Base-by-base conservation (phyloP, 2,888 invertebrate species). In the Drosophila cognata region DNA sequence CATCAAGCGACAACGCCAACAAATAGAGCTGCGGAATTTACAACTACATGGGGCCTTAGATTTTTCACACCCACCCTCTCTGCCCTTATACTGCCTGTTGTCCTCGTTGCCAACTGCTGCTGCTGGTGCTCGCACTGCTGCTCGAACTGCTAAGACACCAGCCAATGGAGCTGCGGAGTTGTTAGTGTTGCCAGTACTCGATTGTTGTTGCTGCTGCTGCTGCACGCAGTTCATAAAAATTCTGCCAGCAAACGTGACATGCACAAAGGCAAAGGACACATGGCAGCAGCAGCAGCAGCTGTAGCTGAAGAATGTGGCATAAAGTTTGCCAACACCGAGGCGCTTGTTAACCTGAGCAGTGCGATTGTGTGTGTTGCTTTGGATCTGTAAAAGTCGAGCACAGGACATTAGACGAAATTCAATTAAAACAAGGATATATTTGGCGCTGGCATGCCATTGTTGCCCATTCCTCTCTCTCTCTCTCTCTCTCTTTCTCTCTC, bases 161-260 rank as follows among this genome's bases (percentile, higher is more conserved):
- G 73, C 73, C 67, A 69, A 52, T 59, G 60, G 65, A 58, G n/a
- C 53, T 31, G 63, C 64, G 50, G 29, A 77, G 71, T 73, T 80
- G 64, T 74, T 77, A 67, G 71, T 59, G 71, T 78, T 71, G 50
- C 55, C 29, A 50, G 52, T 57, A 59, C 59, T 28, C 46, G n/a
- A 60, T 43, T 61, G 61, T 53, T 65, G 28, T 25, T 48, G 56
- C 25, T 67, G 33, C 43, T 60, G 69, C 60, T 57, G 72, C 62
- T 83, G 85, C 85, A 88, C 88, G 85, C 85, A 85, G 85, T 85
- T 85, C 85, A 85, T 85, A 85, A 85, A 85, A 85, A 88, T 85
- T 83, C 85, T 85, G 85, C 81, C 85, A 85, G 85, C 83, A 77
- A 85, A 85, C 85, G 83, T 85, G 85, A 85, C 88, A 81, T 85